Conservation (phyloP, 2,113 vertebrate genomes). For the Myocastor coypus region DNA sequence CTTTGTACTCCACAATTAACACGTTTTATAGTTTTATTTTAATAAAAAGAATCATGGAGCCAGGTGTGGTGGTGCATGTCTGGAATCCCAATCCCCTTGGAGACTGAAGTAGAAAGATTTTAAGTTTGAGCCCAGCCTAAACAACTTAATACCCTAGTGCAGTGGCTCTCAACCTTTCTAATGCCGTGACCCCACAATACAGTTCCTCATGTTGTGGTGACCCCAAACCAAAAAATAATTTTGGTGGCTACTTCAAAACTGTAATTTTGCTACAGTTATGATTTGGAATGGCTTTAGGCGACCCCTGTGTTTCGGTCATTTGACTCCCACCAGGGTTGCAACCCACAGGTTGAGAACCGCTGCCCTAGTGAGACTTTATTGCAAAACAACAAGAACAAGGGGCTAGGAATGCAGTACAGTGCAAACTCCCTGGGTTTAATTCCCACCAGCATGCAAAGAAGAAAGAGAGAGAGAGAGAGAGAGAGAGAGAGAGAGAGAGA, state of each 20-base stretch:
- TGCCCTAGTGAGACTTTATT: neutral
- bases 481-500: neutral
- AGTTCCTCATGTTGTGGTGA: too few species aligned
- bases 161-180: too few species aligned
- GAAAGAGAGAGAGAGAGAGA: neutral
- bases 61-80: neutral
- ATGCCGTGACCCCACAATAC: too few species aligned
- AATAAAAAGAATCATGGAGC: neutral
- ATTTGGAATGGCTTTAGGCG: too few species aligned
- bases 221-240: too few species aligned
- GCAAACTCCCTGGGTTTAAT: neutral
- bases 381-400: neutral
- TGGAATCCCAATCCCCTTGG: neutral
- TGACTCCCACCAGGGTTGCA: too few species aligned
- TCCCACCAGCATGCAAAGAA: neutral
- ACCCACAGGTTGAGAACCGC: too few species aligned
- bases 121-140: neutral
- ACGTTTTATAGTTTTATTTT: conserved; percentile 33
- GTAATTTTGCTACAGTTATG: too few species aligned
- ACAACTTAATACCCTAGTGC: neutral
- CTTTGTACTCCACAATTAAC: neutral
- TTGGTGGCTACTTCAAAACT: too few species aligned
- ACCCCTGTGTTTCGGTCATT: too few species aligned
- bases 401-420: neutral
- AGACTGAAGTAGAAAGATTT: neutral